phyloP scores from a whole-genome alignment of 2,113 vertebrate genomes.

The Cnemophilus loriae region DNA sequence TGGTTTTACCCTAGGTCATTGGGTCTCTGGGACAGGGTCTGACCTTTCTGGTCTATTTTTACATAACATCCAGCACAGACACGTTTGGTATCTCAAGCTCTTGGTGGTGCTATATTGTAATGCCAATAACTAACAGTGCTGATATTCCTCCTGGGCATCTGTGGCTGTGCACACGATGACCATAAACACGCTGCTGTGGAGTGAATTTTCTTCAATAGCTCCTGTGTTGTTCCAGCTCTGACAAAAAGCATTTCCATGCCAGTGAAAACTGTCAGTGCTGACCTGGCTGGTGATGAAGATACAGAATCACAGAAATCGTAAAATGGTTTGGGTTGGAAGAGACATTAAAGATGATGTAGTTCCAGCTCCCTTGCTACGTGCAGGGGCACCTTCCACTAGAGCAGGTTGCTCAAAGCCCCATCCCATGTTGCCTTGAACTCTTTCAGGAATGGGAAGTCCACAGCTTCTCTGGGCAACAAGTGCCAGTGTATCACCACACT shows the following conservation, averaged over 20 bases:
- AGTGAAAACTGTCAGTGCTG: background rate
- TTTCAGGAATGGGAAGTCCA: background rate
- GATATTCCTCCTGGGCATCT: background rate
- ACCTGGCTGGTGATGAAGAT: background rate
- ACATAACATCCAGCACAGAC: background rate
- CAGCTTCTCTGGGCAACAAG: background rate
- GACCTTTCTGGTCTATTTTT: slow-evolving; percentile 14
- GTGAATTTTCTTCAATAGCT: background rate
- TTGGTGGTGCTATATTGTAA: background rate
- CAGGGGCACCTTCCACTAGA: background rate
- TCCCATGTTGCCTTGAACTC: background rate
- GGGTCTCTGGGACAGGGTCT: background rate
- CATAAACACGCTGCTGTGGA: background rate
- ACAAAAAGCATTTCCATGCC: background rate
- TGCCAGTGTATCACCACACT: background rate
- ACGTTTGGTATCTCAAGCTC: background rate
- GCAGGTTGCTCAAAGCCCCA: background rate
- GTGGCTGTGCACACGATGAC: background rate
- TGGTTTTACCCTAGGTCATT: slow-evolving; percentile 7
- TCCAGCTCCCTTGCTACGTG: background rate
- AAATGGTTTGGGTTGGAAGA: background rate
- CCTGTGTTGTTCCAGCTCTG: background rate
- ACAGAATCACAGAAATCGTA: background rate
- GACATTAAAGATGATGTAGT: background rate
- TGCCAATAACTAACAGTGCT: background rate